These are phyloP conservation scores for Hoplostethus mediterraneus DNA, from an alignment of 2,797 vertebrate species.

Conservation along the genomic window DNA sequence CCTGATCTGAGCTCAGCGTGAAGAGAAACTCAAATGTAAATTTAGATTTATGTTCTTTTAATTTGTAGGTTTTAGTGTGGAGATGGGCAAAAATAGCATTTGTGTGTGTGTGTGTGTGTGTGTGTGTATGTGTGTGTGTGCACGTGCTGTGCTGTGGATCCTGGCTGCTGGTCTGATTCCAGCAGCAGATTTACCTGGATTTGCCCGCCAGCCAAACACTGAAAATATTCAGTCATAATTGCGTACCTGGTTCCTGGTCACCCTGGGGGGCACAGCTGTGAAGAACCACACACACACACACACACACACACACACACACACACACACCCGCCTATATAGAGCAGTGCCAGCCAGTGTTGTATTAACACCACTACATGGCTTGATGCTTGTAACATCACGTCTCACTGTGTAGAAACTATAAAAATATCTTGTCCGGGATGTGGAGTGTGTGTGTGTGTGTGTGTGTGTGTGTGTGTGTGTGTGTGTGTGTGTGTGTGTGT, in stretches of 20 bases:
- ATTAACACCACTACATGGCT: constrained; percentile 42
- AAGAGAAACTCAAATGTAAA: background rate
- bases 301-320: constrained; percentile 32
- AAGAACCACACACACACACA: constrained; percentile 17
- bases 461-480: background rate
- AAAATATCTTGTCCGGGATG: constrained; percentile 10
- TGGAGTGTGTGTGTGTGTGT: background rate
- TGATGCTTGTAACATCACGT: constrained; percentile 51
- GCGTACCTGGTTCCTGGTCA: constrained; percentile 37
- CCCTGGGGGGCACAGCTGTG: constrained; percentile 30
- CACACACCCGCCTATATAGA: constrained; percentile 25
- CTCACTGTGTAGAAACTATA: constrained; percentile 22
- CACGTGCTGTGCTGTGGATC: background rate
- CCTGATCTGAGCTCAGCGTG: background rate
- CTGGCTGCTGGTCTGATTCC: background rate
- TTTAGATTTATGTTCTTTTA: background rate
- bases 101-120: background rate
- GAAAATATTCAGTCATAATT: constrained; percentile 51
- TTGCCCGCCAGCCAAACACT: constrained; percentile 15
- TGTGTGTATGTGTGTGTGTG: constrained; percentile 10
- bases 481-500: constrained; percentile 3
- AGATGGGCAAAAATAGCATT: background rate
- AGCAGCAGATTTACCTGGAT: background rate
- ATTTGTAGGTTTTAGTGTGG: background rate
- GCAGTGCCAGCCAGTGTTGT: constrained; percentile 1